Evolutionary conservation across 2,113 vertebrate species (phyloP).

Genomic region (Elephas maximus): DNA sequence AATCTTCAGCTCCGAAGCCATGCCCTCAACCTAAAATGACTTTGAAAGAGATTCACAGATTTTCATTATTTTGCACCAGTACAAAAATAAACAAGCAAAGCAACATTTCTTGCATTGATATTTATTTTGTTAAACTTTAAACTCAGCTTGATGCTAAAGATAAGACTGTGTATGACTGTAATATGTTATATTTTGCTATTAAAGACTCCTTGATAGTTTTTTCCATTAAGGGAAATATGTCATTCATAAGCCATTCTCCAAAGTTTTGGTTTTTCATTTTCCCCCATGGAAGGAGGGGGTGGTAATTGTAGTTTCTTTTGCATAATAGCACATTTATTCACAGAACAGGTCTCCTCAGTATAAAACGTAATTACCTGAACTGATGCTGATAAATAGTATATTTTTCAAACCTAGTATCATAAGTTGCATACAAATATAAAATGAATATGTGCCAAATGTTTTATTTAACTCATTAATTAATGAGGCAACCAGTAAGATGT

Average conservation of each 20-base stretch:
- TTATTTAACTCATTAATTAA: slow-evolving; percentile 42
- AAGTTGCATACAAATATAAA: slow-evolving; percentile 33
- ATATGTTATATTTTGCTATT: slow-evolving; percentile 54
- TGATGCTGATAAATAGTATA: not conserved
- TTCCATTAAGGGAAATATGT: slow-evolving; percentile 41
- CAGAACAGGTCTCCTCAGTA: slow-evolving; percentile 51
- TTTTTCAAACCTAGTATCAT: not conserved
- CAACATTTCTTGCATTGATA: not conserved
- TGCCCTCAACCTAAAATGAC: slow-evolving; percentile 61
- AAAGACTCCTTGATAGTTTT: slow-evolving; percentile 69
- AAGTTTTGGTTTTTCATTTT: slow-evolving; percentile 68
- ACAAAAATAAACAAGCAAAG: not conserved
- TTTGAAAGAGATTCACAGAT: slow-evolving; percentile 60
- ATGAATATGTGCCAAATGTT: slow-evolving; percentile 14
- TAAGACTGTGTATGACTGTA: slow-evolving; percentile 11
- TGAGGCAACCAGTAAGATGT: not conserved
- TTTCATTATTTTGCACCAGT: slow-evolving; percentile 26
- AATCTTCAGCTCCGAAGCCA: not conserved
- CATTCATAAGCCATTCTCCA: slow-evolving; percentile 57
- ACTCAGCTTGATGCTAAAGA: slow-evolving; percentile 37
- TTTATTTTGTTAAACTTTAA: slow-evolving; percentile 60
- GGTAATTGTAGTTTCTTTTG: slow-evolving; percentile 36
- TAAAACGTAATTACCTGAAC: slow-evolving; percentile 68
- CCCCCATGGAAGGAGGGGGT: not conserved
- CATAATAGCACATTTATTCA: slow-evolving; percentile 72